A percentile compares a stretch with the other conserved stretches of the same genome.
phyloP scores from a whole-genome alignment of 92 coral and sea anemone species.

The Anthopleura xanthogrammica region DNA sequence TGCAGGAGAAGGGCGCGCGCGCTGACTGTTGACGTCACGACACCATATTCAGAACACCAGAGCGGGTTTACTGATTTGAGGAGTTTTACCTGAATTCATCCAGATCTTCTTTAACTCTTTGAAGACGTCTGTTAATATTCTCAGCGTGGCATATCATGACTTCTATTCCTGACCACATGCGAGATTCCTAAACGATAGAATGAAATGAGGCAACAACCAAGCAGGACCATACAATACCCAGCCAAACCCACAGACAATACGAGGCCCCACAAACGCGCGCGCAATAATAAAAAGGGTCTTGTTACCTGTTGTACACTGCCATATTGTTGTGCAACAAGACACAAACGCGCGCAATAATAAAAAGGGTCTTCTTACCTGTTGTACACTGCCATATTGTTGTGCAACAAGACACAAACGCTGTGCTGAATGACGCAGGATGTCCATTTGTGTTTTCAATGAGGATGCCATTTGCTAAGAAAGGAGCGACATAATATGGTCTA shows the following conservation, averaged over 20 bases:
- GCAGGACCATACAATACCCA: too few species aligned
- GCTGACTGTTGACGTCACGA: too few species aligned
- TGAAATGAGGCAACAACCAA: background rate
- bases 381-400: slow-evolving; percentile 92
- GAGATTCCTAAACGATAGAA: slow-evolving; percentile 66
- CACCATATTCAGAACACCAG: too few species aligned
- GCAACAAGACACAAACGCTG: slow-evolving; percentile 74
- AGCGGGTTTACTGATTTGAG: background rate
- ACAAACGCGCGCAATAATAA: too few species aligned
- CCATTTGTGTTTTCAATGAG: slow-evolving; percentile 61
- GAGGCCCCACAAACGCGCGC: too few species aligned
- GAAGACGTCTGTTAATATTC: slow-evolving; percentile 76
- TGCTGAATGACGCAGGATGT: slow-evolving; percentile 64
- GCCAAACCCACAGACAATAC: too few species aligned
- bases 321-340: slow-evolving; percentile 73
- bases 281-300: background rate
- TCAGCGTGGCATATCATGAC: slow-evolving; percentile 93
- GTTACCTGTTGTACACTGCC: slow-evolving; percentile 96
- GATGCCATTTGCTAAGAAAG: slow-evolving; percentile 41
- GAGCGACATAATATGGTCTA: background rate
- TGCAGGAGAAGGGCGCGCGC: too few species aligned
- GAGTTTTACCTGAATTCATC: slow-evolving; percentile 54
- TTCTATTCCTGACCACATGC: slow-evolving; percentile 93
- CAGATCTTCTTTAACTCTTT: slow-evolving; percentile 70
- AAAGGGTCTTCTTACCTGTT: slow-evolving; percentile 63